Conservation (phyloP, 2,113 vertebrate genomes). For the human (Homo sapiens) region DNA sequence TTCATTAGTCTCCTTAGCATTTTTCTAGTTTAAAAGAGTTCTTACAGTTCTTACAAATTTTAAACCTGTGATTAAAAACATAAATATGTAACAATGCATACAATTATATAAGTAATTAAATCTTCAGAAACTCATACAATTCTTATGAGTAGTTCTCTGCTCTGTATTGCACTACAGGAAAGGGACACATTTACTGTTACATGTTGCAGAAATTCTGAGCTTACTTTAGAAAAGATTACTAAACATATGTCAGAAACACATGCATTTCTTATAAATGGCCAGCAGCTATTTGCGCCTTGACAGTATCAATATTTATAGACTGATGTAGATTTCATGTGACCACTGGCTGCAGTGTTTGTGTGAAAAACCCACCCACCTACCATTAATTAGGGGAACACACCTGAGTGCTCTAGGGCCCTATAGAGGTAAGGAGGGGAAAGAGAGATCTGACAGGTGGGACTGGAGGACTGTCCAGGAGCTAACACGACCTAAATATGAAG, state of each 20-base stretch:
- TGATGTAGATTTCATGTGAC: background rate
- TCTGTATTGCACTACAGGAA: background rate
- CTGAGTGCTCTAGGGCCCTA: background rate
- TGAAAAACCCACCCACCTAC: background rate
- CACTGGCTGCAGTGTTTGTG: background rate
- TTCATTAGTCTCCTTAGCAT: background rate
- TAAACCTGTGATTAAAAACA: constrained; percentile 60
- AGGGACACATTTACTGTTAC: constrained; percentile 34
- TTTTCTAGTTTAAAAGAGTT: constrained; percentile 50
- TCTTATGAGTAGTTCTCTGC: background rate
- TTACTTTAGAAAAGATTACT: constrained; percentile 50
- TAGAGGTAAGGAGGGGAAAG: background rate
- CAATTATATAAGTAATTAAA: constrained; percentile 61
- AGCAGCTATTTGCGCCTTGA: constrained; percentile 21
- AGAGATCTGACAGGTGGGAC: background rate
- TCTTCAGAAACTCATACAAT: constrained; percentile 22
- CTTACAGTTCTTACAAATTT: constrained; percentile 47
- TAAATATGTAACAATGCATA: constrained; percentile 46
- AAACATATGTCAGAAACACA: constrained; percentile 25
- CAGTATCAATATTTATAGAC: constrained; percentile 36
- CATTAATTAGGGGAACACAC: background rate
- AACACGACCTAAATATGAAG: background rate
- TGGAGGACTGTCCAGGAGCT: background rate
- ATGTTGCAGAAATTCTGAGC: constrained; percentile 6
- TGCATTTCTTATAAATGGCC: constrained; percentile 53